Conservation (phyloP, 2,888 invertebrate species). For the Drosophila atripex region DNA sequence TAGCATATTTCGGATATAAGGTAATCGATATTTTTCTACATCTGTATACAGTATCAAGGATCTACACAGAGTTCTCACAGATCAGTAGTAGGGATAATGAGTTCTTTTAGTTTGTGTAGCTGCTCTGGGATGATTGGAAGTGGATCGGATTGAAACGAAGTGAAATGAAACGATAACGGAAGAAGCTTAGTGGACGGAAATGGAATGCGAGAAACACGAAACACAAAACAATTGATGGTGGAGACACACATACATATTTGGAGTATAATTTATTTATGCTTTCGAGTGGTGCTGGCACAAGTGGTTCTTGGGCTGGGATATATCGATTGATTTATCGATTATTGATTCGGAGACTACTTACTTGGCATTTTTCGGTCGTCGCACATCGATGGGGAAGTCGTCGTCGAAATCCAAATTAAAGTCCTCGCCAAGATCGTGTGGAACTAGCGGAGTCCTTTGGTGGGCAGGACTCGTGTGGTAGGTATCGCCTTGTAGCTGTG, state of each 20-base stretch:
- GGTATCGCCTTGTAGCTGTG: conserved; percentile 93
- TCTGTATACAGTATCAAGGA: not conserved
- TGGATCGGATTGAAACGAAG: not conserved
- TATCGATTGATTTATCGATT: not conserved
- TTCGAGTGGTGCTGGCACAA: not conserved
- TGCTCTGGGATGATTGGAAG: not conserved
- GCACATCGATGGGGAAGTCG: conserved; percentile 83
- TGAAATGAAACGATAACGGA: not conserved
- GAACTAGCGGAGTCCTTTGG: conserved; percentile 90
- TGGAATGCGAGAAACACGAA: conserved; percentile 16
- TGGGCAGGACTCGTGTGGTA: conserved; percentile 93
- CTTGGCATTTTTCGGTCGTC: conserved; percentile 94
- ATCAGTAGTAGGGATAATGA: not conserved
- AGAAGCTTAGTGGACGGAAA: conserved; percentile 9
- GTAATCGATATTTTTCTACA: conserved; percentile 7
- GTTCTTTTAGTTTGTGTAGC: not conserved
- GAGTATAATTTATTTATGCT: not conserved
- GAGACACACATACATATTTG: not conserved
- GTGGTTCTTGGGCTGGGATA: not conserved
- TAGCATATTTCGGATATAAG: conserved; percentile 7
- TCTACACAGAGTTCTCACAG: not conserved
- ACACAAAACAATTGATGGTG: conserved; percentile 10
- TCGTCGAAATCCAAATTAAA: conserved; percentile 86
- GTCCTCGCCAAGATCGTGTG: conserved; percentile 89
- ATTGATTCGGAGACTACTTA: conserved; percentile 85